These are phyloP conservation scores for Bedellia somnulentella DNA, from an alignment of 2,888 invertebrate species.

Conservation along the genomic window DNA sequence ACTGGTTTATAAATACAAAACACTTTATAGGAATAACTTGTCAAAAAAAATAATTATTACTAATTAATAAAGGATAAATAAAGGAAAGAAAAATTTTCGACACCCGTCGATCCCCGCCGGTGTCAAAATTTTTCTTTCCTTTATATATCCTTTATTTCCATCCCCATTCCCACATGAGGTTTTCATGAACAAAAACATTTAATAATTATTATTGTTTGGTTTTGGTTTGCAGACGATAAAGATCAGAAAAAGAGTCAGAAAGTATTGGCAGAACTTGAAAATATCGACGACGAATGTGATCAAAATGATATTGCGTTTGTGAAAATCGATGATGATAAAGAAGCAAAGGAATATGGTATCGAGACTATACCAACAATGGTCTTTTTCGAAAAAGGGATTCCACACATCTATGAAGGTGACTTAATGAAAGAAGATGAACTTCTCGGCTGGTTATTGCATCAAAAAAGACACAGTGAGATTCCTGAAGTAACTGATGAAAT, in stretches of 20 bases:
- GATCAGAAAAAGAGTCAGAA: constrained; percentile 90
- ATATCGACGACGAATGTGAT: constrained; percentile 92
- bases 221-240: constrained; percentile 85
- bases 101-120: too few species aligned
- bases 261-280: constrained; percentile 80
- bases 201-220: too few species aligned
- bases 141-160: too few species aligned
- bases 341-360: constrained; percentile 88
- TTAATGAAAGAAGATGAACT: constrained; percentile 88
- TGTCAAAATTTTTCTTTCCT: too few species aligned
- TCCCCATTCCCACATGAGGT: too few species aligned
- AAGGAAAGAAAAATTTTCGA: too few species aligned
- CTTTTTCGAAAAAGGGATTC: constrained; percentile 72
- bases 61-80: too few species aligned
- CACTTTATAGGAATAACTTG: too few species aligned
- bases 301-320: constrained; percentile 90
- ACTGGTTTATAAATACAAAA: too few species aligned
- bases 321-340: constrained; percentile 85
- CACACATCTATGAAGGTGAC: constrained; percentile 79
- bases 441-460: constrained; percentile 87
- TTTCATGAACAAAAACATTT: too few species aligned
- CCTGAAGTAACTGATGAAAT: constrained; percentile 92
- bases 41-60: too few species aligned
- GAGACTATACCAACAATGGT: constrained; percentile 82
- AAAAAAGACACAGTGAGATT: constrained; percentile 87